Evolutionary conservation across 2,888 invertebrate species (phyloP).

Genomic region (Chromoteleia sp.): DNA sequence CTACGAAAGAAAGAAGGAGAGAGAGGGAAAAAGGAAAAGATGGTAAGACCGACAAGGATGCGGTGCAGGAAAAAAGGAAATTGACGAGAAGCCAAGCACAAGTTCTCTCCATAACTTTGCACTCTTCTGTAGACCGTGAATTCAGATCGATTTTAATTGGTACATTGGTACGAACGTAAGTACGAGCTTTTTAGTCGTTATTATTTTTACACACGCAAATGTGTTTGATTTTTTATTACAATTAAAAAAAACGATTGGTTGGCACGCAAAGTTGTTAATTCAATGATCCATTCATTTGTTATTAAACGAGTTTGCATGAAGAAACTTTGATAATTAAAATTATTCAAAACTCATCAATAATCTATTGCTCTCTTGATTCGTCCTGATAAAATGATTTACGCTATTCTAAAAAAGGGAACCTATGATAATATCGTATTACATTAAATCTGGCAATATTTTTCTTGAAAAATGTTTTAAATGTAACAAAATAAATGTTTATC

Average conservation of each 20-base stretch:
- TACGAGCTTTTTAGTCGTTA: conserved; percentile 23
- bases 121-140: conserved; percentile 67
- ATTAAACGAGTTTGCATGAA: too few species aligned
- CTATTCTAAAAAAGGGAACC: too few species aligned
- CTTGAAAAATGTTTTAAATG: too few species aligned
- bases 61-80: conserved; percentile 30
- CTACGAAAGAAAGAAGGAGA: conserved; percentile 23
- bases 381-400: too few species aligned
- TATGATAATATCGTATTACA: too few species aligned
- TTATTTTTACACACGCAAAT: conserved; percentile 36
- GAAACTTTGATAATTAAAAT: too few species aligned
- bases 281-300: too few species aligned
- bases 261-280: too few species aligned
- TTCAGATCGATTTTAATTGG: conserved; percentile 76
- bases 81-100: conserved; percentile 54
- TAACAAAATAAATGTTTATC: too few species aligned
- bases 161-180: conserved; percentile 58
- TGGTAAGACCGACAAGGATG: conserved; percentile 26
- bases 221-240: conserved; percentile 29
- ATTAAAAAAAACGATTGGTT: neutral
- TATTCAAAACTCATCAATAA: too few species aligned
- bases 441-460: too few species aligned
- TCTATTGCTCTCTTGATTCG: too few species aligned
- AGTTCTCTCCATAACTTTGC: conserved; percentile 63
- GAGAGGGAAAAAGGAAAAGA: conserved; percentile 11